Conservation (phyloP, 2,888 invertebrate species). For the Hirtodrosophila duncani region DNA sequence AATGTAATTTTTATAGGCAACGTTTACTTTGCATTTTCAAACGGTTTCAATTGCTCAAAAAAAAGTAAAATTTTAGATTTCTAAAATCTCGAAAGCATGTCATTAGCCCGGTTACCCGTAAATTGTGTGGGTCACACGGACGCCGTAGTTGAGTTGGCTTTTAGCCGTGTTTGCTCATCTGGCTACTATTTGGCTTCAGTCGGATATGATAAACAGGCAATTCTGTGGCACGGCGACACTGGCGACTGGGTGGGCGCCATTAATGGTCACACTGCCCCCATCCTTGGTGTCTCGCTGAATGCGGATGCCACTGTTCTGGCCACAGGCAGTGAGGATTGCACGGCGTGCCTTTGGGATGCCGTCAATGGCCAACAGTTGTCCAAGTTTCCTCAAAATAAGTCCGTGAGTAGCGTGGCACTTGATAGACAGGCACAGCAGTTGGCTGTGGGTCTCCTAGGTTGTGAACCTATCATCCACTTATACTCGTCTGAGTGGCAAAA, state of each 20-base stretch:
- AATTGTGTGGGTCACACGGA: constrained; percentile 29
- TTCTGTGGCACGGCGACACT: constrained; percentile 96
- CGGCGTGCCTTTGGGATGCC: constrained; percentile 96
- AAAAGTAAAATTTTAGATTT: background rate
- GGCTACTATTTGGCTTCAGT: constrained; percentile 43
- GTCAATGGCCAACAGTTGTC: constrained; percentile 90
- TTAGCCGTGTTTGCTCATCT: constrained; percentile 26
- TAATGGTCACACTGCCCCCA: constrained; percentile 95
- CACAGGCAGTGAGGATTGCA: constrained; percentile 95
- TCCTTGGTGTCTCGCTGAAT: constrained; percentile 96
- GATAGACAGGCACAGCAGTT: constrained; percentile 86
- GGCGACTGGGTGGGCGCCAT: constrained; percentile 98
- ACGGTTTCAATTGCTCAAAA: no score
- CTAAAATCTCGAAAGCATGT: background rate
- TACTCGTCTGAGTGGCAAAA: constrained; percentile 83
- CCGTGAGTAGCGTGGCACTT: constrained; percentile 94
- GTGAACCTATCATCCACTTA: constrained; percentile 89
- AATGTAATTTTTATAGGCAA: no score
- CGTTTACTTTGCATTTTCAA: no score
- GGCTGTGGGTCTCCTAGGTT: constrained; percentile 94
- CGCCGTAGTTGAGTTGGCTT: constrained; percentile 34
- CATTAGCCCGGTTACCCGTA: constrained; percentile 18
- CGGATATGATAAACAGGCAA: constrained; percentile 90
- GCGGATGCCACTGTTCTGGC: constrained; percentile 92
- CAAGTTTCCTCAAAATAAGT: constrained; percentile 94